Evolutionary conservation across 2,888 invertebrate species (phyloP).

Genomic region (Trachelus tabidus): DNA sequence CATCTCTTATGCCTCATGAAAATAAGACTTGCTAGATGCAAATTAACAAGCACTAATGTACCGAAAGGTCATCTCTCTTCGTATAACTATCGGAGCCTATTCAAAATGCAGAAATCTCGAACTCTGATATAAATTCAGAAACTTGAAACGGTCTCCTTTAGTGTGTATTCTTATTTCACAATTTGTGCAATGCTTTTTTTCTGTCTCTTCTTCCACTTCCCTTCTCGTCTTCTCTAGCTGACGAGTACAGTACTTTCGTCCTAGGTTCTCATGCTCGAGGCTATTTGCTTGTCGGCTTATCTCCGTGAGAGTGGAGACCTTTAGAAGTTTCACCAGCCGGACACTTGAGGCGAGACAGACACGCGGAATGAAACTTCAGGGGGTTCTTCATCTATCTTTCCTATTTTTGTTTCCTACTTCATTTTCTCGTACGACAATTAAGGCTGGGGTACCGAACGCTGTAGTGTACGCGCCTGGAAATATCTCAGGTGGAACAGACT

Average conservation of each 20-base stretch:
- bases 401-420: neutral
- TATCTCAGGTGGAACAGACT: neutral
- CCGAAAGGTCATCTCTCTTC: neutral
- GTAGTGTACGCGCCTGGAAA: neutral
- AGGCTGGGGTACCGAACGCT: neutral
- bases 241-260: neutral
- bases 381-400: neutral
- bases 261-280: neutral
- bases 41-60: neutral
- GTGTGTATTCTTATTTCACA: neutral
- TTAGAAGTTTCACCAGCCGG: neutral
- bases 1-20: neutral
- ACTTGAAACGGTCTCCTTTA: neutral
- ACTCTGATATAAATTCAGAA: neutral
- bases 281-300: neutral
- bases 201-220: neutral
- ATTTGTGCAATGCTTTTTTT: neutral
- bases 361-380: neutral
- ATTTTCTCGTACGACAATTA: neutral
- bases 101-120: neutral
- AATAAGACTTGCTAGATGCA: neutral
- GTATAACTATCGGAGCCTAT: neutral
- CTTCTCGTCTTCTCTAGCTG: neutral
- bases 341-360: neutral
- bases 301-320: neutral